Conservation (phyloP, 2,797 vertebrate genomes). For the Uromys caudimaculatus region DNA sequence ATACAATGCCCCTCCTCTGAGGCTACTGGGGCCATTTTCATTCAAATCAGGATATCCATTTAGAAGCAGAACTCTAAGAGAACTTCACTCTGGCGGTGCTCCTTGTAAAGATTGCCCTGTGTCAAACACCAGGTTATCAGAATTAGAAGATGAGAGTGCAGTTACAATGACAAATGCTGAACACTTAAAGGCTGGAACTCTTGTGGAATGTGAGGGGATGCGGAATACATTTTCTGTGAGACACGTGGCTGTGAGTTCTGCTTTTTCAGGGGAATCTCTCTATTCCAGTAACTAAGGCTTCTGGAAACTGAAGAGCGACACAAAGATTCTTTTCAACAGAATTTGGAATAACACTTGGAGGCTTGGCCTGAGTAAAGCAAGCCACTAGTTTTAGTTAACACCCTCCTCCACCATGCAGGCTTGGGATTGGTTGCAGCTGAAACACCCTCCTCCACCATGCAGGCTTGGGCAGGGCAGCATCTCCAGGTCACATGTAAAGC, state of each 20-base stretch:
- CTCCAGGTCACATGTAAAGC: rapidly evolving
- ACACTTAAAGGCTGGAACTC: not conserved
- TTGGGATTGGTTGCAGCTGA: not conserved
- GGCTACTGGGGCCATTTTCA: not conserved
- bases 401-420: not conserved
- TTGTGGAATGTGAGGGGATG: not conserved
- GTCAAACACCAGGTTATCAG: not conserved
- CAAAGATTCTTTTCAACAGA: rapidly evolving
- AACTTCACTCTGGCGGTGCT: rapidly evolving
- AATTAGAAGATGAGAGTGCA: not conserved
- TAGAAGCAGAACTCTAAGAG: not conserved
- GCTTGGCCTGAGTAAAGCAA: not conserved
- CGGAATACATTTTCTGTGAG: rapidly evolving
- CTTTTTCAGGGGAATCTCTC: not conserved
- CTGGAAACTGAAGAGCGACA: not conserved
- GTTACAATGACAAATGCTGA: no score
- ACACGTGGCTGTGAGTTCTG: rapidly evolving
- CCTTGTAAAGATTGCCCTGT: not conserved
- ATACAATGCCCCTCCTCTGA: not conserved
- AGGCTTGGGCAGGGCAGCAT: no score
- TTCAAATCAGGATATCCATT: not conserved
- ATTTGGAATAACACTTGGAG: rapidly evolving
- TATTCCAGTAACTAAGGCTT: not conserved
- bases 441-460: rapidly evolving
- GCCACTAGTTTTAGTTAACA: not conserved